Evolutionary conservation across 2,888 invertebrate genomes (phyloP), one percentile per base, ranked within the genome.

Genomic region (Saturnia pavonia): DNA sequence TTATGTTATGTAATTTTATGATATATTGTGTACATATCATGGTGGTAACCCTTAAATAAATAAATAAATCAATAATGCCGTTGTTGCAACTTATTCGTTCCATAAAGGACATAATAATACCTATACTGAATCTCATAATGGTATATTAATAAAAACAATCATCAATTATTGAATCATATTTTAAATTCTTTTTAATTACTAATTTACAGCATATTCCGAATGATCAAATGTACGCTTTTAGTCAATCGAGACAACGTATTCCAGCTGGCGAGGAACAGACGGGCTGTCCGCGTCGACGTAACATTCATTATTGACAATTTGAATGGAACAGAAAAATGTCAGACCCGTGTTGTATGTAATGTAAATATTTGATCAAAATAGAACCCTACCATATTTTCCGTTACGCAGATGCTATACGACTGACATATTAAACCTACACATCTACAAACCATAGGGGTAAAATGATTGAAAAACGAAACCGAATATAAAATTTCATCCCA

Each of bases 241-340:
- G 40, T 65, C 40, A 40, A 40, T n/a, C 65, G 65, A 9, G 9
- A 65, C 40, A 40, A n/a, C 65, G n/a, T 40, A 40, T 40, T 11
- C 60, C 68, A 45, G 72, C 74, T 76, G 77, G 65, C 70, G 74
- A 19, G 45, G 34, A 40, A 42, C 63, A 34, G 48, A 48, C 42
- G 22, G 51, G 45, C 72, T 72, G 72, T 74, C 73, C 72, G 73
- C 72, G 73, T 72, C 72, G 71, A 67, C 69, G 69, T 72, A 74
- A 85, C 87, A 88, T 89, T 88, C 86, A 90, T 89, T 88, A 90
- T 89, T 88, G 87, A 89, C 87, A 85, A 85, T 85, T 81, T 86
- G 83, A 88, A 90, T 85, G 81, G 82, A 81, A 80, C 78, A 84
- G 85, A 87, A 88, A 90, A 89, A 88, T 83, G 90, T 89, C 91